A percentile compares a stretch with the other conserved stretches of the same genome.
Evolutionary conservation across 2,797 vertebrate genomes (phyloP).

Genomic region (Menidia menidia): DNA sequence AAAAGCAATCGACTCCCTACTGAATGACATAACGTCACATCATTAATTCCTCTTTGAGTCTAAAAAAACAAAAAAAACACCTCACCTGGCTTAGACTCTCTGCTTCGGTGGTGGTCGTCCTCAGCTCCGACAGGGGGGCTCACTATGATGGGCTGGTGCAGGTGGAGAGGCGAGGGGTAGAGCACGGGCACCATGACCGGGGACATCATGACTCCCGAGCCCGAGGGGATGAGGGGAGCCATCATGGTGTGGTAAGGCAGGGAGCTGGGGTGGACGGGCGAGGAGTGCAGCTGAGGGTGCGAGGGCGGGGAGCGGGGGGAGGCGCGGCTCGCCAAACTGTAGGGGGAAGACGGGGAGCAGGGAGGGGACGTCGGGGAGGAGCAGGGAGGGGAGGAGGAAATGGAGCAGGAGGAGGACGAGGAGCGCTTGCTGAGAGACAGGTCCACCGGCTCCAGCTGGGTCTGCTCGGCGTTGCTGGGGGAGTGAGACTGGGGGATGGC

Average conservation of each 20-base stretch:
- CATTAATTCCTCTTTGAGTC: too few species aligned
- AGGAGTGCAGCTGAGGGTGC: conserved; percentile 82
- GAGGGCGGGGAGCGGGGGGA: conserved; percentile 84
- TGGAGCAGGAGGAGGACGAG: conserved; percentile 82
- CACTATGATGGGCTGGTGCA: conserved; percentile 90
- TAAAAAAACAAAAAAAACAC: background rate
- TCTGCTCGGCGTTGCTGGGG: conserved; percentile 80
- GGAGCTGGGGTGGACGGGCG: conserved; percentile 84
- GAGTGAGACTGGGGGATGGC: conserved; percentile 78
- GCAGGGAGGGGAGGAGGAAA: conserved; percentile 82
- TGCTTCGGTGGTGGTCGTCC: conserved; percentile 76
- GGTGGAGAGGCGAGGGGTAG: conserved; percentile 88
- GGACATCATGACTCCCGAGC: conserved; percentile 73
- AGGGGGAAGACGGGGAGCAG: conserved; percentile 80
- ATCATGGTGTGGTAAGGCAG: conserved; percentile 87
- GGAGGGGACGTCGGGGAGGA: conserved; percentile 77
- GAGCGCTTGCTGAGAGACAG: conserved; percentile 92
- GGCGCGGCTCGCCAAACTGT: conserved; percentile 75
- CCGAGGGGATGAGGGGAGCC: conserved; percentile 74
- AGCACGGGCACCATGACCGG: conserved; percentile 88
- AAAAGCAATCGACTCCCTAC: background rate
- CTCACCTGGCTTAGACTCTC: conserved; percentile 69
- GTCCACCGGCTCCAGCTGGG: conserved; percentile 95
- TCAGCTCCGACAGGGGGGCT: conserved; percentile 76
- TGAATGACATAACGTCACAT: background rate